Percentiles rank a stretch among this genome's conserved stretches.
These are phyloP conservation scores for Antennarius striatus DNA, from an alignment of 2,113 vertebrate species.

Conservation along the genomic window DNA sequence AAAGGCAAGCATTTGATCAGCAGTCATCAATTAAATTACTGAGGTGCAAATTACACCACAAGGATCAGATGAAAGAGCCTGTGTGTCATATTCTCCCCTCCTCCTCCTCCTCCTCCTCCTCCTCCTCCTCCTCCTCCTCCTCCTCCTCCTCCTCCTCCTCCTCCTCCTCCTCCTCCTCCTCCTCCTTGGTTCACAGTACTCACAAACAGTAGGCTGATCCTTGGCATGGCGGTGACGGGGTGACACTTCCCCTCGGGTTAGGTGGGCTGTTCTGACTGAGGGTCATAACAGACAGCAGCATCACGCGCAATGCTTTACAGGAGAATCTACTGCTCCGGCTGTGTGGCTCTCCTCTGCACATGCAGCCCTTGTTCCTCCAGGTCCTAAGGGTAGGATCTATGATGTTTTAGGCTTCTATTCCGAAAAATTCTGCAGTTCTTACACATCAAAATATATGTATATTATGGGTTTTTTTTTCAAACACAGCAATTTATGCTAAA, in stretches of 20 bases:
- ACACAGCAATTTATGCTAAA: slow-evolving; percentile 1
- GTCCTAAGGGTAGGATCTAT: slow-evolving; percentile 29
- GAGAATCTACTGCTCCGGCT: slow-evolving; percentile 68
- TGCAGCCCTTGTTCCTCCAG: slow-evolving; percentile 56
- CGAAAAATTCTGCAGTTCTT: neutral
- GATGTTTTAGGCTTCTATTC: slow-evolving; percentile 6
- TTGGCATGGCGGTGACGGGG: slow-evolving; percentile 73
- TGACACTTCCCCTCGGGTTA: slow-evolving; percentile 79
- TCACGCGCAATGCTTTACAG: slow-evolving; percentile 65
- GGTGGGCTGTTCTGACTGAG: slow-evolving; percentile 73
- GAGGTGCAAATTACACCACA: slow-evolving; percentile 78
- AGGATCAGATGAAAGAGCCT: slow-evolving; percentile 82
- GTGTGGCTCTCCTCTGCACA: slow-evolving; percentile 65
- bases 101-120: slow-evolving; percentile 61
- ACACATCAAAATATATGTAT: neutral
- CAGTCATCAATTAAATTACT: slow-evolving; percentile 82
- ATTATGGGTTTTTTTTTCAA: too few species aligned
- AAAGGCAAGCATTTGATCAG: slow-evolving; percentile 82
- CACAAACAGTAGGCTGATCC: slow-evolving; percentile 72
- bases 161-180: slow-evolving; percentile 57
- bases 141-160: slow-evolving; percentile 73
- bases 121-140: slow-evolving; percentile 66
- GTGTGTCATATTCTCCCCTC: slow-evolving; percentile 77
- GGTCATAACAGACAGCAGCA: slow-evolving; percentile 76
- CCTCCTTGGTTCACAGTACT: slow-evolving; percentile 67